Base-by-base conservation (phyloP, 2,888 invertebrate species). In the Isotomurus palustris region DNA sequence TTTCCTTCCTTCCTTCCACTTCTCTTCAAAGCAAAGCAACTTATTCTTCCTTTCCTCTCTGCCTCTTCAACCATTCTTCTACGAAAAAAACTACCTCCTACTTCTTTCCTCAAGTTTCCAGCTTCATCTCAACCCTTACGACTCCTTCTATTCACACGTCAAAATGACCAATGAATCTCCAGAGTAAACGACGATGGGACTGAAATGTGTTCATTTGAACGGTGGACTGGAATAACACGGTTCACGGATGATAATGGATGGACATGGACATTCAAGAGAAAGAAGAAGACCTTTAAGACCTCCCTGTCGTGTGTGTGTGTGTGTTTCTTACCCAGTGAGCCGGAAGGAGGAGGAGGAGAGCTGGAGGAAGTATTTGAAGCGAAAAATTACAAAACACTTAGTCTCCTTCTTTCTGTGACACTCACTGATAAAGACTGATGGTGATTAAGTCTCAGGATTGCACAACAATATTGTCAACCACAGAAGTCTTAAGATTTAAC, bases 381-480 rank as follows among this genome's bases (percentile, higher is more conserved):
- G 14, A 17, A 4, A 5, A n/a, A 17, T 14, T 38, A 8, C 19
- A 17, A 17, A 5, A 17, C n/a, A 5, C n/a, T 38, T 19, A 17
- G 5, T 38, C 32, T 32, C 14, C 14, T 14, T 32, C 8, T 32
- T 8, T 10, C 8, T 32, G 8, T 17, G 38, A 5, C 38, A 5
- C 17, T 17, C 38, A 38, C 38, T 38, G 38, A 38, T 38, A 38
- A 38, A 38, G 38, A 38, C 38, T 38, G 38, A 38, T 38, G 38
- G 38, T 38, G 38, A 38, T 38, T 38, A 17, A 38, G 17, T 38
- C 38, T 19, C 38, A 17, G n/a, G n/a, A n/a, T n/a, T n/a, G n/a
- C n/a, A n/a, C n/a, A n/a, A n/a, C n/a, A n/a, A n/a, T n/a, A n/a
- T n/a, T n/a, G n/a, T n/a, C n/a, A n/a, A n/a, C n/a, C n/a, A n/a